A percentile compares a stretch with the other conserved stretches of the same genome.
These are phyloP conservation scores for Pristionchus maxplancki DNA, from an alignment of 2,888 invertebrate species.

Conservation along the genomic window DNA sequence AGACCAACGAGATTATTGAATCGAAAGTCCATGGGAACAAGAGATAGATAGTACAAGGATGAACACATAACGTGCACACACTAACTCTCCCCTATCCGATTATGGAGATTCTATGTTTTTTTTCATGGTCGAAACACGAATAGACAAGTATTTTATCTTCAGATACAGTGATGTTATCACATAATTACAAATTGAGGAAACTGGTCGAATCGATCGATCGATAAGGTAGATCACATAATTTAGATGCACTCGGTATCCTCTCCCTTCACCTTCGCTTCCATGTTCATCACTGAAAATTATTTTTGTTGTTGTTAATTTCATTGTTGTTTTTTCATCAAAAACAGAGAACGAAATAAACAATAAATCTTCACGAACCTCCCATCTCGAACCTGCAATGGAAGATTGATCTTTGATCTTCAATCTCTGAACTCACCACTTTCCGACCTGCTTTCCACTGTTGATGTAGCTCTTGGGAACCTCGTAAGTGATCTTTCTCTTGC, in stretches of 20 bases:
- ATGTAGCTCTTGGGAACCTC: conserved; percentile 49
- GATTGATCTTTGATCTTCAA: conserved; percentile 14
- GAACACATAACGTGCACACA: no score
- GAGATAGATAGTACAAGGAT: background rate
- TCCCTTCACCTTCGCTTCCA: conserved; percentile 43
- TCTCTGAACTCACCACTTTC: background rate
- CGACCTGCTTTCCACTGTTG: conserved; percentile 39
- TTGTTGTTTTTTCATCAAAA: no score
- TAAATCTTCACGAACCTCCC: no score
- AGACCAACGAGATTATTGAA: background rate
- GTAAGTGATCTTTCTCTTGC: conserved; percentile 52
- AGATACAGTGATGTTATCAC: background rate
- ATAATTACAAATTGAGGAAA: background rate
- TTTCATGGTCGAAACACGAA: background rate
- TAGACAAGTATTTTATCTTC: conserved; percentile 1
- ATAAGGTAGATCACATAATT: conserved; percentile 21
- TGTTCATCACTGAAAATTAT: conserved; percentile 44
- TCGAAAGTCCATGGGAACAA: conserved; percentile 13
- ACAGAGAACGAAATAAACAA: no score
- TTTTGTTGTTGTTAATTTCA: no score
- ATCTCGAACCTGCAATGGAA: background rate
- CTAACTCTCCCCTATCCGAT: background rate
- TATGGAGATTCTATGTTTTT: background rate
- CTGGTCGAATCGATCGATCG: conserved; percentile 4
- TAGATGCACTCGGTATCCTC: conserved; percentile 48